These are phyloP conservation scores for Petrocephalus zakoni DNA, from an alignment of 2,113 vertebrate genomes.

Conservation along the genomic window DNA sequence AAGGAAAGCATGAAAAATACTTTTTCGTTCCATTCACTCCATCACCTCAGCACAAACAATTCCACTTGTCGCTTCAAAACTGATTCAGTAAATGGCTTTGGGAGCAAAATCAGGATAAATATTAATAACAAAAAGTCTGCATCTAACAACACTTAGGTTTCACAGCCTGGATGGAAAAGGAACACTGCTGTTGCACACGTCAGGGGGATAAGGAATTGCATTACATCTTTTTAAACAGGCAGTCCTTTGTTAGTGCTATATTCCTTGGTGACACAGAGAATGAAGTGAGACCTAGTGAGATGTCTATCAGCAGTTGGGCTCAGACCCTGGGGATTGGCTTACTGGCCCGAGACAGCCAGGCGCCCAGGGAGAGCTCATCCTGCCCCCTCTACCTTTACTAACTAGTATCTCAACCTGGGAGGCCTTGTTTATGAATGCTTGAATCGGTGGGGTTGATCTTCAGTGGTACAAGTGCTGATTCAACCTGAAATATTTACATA, in stretches of 20 bases:
- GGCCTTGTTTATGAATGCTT: neutral
- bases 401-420: neutral
- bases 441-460: neutral
- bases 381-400: slow-evolving; percentile 31
- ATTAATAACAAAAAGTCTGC: neutral
- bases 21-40: neutral
- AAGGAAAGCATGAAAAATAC: neutral
- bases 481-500: neutral
- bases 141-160: neutral
- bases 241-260: slow-evolving; percentile 46
- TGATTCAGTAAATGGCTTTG: neutral
- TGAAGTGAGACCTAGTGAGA: slow-evolving; percentile 31
- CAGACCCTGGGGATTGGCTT: slow-evolving; percentile 57
- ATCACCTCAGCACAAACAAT: neutral
- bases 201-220: neutral
- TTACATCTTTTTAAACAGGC: slow-evolving; percentile 36
- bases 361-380: slow-evolving; percentile 49
- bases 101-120: neutral
- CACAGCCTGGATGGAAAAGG: neutral
- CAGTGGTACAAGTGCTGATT: neutral
- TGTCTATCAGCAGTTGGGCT: slow-evolving; percentile 40
- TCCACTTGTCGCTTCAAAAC: neutral
- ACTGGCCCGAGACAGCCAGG: slow-evolving; percentile 61
- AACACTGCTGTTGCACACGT: neutral
- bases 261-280: slow-evolving; percentile 35